Evolutionary conservation across 2,113 vertebrate genomes (phyloP).

Genomic region (Empidonax alnorum): DNA sequence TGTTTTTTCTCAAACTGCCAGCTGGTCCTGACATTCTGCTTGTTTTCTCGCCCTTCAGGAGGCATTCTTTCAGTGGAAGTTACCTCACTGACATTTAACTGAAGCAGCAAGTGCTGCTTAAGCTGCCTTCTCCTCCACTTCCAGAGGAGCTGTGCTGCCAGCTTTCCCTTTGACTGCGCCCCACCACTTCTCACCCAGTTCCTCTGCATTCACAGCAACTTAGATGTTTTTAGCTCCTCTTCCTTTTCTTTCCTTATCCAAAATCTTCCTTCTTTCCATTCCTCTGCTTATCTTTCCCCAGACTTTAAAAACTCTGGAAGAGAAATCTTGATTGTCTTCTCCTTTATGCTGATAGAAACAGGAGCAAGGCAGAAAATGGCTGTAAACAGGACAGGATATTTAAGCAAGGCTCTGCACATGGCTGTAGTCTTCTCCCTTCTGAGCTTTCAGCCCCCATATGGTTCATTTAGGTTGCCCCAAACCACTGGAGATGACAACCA

Average conservation of each 20-base stretch:
- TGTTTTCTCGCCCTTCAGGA: conserved; percentile 38
- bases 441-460: neutral
- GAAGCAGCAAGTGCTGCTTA: neutral
- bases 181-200: neutral
- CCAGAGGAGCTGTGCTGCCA: neutral
- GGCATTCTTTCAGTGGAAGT: conserved; percentile 44
- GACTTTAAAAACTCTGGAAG: neutral
- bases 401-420: neutral
- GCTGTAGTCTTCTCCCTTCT: neutral
- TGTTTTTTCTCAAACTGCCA: conserved; percentile 66
- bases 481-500: neutral
- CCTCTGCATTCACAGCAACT: neutral
- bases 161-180: neutral
- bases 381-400: neutral
- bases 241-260: neutral
- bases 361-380: neutral
- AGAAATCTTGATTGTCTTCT: neutral
- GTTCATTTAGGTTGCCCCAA: neutral
- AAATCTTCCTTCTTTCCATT: neutral
- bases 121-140: neutral
- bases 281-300: neutral
- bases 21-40: conserved; percentile 52
- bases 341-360: neutral
- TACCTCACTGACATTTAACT: conserved; percentile 29
- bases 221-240: neutral